phyloP scores from a whole-genome alignment of 2,888 invertebrate species.

The Vandiemenella viatica region DNA sequence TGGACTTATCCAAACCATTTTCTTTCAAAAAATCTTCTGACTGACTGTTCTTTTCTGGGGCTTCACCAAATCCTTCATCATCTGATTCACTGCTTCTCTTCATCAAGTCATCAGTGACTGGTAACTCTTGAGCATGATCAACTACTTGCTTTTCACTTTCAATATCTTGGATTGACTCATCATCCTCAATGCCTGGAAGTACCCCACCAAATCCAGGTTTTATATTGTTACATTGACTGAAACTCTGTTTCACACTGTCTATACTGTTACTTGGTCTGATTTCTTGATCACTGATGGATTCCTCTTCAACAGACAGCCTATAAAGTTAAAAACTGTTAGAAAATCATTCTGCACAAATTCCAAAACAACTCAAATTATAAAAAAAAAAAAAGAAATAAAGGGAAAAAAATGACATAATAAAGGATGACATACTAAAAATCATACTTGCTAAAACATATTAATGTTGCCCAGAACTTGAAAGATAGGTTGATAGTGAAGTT shows the following conservation, averaged over 20 bases:
- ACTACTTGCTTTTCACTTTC: slow-evolving; percentile 15
- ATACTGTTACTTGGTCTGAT: background rate
- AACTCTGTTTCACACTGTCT: no score
- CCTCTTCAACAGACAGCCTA: slow-evolving; percentile 10
- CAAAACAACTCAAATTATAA: background rate
- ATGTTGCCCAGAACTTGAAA: no score
- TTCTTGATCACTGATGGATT: slow-evolving; percentile 10
- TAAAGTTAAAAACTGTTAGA: background rate
- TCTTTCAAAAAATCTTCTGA: slow-evolving; percentile 10
- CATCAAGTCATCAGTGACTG: background rate
- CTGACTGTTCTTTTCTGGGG: slow-evolving; percentile 19
- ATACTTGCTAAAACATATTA: no score
- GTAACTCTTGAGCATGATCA: slow-evolving; percentile 4
- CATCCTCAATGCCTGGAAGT: slow-evolving; percentile 8
- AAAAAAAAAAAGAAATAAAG: background rate
- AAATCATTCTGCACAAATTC: background rate
- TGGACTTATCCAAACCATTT: slow-evolving; percentile 16
- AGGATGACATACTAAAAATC: no score
- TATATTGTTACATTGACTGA: slow-evolving; percentile 4
- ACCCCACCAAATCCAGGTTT: slow-evolving; percentile 9
- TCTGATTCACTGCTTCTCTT: slow-evolving; percentile 6
- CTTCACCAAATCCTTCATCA: slow-evolving; percentile 17
- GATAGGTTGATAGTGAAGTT: no score
- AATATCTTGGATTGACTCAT: slow-evolving; percentile 8
- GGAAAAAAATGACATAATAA: background rate